phyloP scores from a whole-genome alignment of 2,888 invertebrate species.

The Apoderus coryli region DNA sequence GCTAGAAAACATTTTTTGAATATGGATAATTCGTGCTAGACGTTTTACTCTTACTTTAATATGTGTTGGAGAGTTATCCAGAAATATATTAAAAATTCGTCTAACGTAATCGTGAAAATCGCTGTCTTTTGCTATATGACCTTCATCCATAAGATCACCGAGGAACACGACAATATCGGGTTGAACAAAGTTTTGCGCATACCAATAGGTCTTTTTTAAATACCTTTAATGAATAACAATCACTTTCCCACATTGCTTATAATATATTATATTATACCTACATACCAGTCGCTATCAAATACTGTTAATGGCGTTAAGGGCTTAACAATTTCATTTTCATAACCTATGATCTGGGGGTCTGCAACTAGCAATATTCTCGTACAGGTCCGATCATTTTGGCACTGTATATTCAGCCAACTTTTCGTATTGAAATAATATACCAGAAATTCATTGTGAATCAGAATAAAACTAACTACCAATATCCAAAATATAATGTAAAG shows the following conservation, averaged over 20 bases:
- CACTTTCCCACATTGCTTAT: neutral
- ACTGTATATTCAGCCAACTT: constrained; percentile 26
- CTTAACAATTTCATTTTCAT: constrained; percentile 50
- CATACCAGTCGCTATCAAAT: constrained; percentile 86
- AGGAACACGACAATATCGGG: constrained; percentile 81
- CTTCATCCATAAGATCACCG: constrained; percentile 93
- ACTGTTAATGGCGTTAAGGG: constrained; percentile 55
- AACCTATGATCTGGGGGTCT: constrained; percentile 87
- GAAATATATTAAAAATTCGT: constrained; percentile 56
- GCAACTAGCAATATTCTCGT: constrained; percentile 44
- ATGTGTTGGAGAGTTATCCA: constrained; percentile 26
- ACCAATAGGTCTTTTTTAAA: constrained; percentile 59
- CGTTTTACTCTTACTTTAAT: constrained; percentile 24
- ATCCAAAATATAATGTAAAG: constrained; percentile 3
- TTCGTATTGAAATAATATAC: constrained; percentile 25
- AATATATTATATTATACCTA: no score
- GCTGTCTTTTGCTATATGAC: constrained; percentile 53
- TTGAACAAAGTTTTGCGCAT: constrained; percentile 52
- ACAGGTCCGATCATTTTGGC: constrained; percentile 25
- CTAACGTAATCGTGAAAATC: constrained; percentile 62
- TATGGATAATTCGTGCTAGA: constrained; percentile 2
- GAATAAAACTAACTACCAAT: neutral
- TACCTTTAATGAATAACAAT: constrained; percentile 43
- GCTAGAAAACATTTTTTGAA: constrained; percentile 32
- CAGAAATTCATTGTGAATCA: constrained; percentile 26